Evolutionary conservation across 2,888 invertebrate genomes (phyloP), one percentile per base, ranked within the genome.

Genomic region (Macrophya alboannulata): DNA sequence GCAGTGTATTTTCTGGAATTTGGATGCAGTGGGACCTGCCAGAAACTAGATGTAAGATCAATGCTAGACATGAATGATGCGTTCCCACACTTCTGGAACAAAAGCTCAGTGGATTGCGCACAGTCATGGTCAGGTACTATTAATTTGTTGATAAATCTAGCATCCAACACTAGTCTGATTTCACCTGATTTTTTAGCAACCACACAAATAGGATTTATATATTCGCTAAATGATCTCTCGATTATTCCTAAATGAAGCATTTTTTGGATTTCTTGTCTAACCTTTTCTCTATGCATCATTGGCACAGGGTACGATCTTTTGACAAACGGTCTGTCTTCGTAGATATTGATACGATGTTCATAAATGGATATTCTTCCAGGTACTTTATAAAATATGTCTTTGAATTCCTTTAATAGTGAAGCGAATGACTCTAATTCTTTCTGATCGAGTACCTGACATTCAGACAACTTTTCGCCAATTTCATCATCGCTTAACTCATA

Each of bases 11-110:
- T 81, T 0, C 85, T 17, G 0, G 87, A 88, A 0, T 79, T 40
- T 10, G 79, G 71, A 4, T 86, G 62, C 4, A 89, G 59, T 0
- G 88, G 87, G 0, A 89, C 84, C 37, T 89, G 88, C 88, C 88
- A 89, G 25, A 89, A 89, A 37, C 88, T 88, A 6, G 76, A 76
- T 0, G 84, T 86, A n/a, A 89, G 31, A 82, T 89, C 88, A 0
- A 89, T 31, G 4, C 85, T 86, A 0, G 87, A 86, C 71, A 88
- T 86, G 15, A 59, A 84, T 1, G 55, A 40, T n/a, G 37, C 68
- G 21, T 84, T 71, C 55, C 25, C 25, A 40, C 85, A 89, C 83
- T 76, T 82, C 25, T 85, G 85, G n/a, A 83, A 84, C 0, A 85
- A 51, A 0, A 51, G 62, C 31, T 87, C 85, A 43, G 84, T 85